phyloP scores from a whole-genome alignment of 2,888 invertebrate species.

The Latrodectus elegans region DNA sequence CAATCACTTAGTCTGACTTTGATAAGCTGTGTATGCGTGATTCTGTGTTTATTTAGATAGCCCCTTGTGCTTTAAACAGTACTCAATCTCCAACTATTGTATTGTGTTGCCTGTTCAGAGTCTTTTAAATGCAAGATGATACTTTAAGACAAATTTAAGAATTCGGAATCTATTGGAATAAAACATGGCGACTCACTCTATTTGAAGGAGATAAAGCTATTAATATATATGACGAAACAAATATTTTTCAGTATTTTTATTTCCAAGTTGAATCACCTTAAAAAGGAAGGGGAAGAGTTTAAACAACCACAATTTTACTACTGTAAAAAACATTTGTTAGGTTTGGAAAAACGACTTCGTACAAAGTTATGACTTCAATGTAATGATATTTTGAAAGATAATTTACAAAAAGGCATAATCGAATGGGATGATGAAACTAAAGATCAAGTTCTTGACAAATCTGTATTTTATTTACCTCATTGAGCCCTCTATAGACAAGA shows the following conservation, averaged over 20 bases:
- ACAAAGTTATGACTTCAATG: neutral
- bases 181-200: neutral
- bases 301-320: neutral
- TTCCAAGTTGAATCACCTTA: neutral
- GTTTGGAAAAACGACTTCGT: neutral
- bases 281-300: neutral
- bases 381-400: neutral
- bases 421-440: neutral
- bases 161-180: neutral
- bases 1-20: too few species aligned
- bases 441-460: neutral
- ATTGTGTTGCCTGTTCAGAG: too few species aligned
- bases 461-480: neutral
- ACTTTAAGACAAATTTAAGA: neutral
- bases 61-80: neutral
- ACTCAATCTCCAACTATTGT: neutral
- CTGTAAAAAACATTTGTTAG: neutral
- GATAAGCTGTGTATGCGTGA: neutral
- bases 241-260: neutral
- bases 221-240: neutral
- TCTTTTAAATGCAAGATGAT: too few species aligned
- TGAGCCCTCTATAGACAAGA: neutral
- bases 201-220: neutral
- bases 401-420: neutral
- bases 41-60: neutral